Base-by-base conservation (phyloP, 1,140 invertebrate species). In the Lepidostoma basale region DNA sequence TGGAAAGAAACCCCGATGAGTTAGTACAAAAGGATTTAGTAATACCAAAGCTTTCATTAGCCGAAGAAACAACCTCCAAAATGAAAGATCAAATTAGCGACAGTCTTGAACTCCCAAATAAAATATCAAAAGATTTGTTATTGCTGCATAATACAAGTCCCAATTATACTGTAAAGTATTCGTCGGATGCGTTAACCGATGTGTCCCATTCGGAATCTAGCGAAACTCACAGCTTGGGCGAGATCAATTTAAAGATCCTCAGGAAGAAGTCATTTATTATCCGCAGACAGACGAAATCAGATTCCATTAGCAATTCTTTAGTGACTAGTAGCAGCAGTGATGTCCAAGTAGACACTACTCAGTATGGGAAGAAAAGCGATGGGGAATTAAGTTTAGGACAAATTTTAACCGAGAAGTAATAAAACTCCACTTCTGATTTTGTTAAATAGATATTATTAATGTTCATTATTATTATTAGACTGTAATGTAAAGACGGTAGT, bases 201-300 rank as follows among this genome's bases (percentile, higher is more conserved):
- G 47, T 82, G 5, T 83, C 82, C 10, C 79, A 80, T 12, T 79
- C 81, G 22, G 74, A 81, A 64, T 82, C 82, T 25, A 82, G 76
- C 65, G 71, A 40, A 65, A 68, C 47, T 72, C 78, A 54, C 26
- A 78, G 62, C 76, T 77, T 62, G 44, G 79, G 30, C 74, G 72
- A 69, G 79, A 80, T 74, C 76, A 83, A 69, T 80, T 79, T 23
- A 77, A 83, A 70, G 30, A 79, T 47, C 79, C 77, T 76, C 67
- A 66, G 44, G 76, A 68, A 74, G 70, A 49, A 75, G 74, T 47
- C 70, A 47, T 52, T 70, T 62, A 52, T 73, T 56, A 56, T 74
- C 71, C 49, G 73, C 72, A 67, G 70, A 45, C 56, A 77, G 67
- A 18, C 62, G 1, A 47, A 44, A 30, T 62, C 52, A 22, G 12